Evolutionary conservation across 2,888 invertebrate genomes (phyloP).

Genomic region (Protophormia terraenovae): DNA sequence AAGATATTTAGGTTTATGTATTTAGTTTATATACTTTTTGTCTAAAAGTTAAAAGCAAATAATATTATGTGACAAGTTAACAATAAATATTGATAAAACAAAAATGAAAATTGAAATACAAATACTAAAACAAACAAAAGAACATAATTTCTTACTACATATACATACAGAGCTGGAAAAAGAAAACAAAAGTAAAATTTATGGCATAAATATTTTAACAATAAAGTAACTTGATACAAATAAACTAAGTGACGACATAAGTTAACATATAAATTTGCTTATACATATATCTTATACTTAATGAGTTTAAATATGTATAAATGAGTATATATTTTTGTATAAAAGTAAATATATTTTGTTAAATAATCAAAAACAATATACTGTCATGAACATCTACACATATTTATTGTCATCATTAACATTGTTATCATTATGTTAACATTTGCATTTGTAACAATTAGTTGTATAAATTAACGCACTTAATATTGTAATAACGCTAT

Average conservation of each 20-base stretch:
- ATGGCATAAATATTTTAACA: slow-evolving; percentile 55
- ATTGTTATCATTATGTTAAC: slow-evolving; percentile 11
- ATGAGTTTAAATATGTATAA: slow-evolving; percentile 13
- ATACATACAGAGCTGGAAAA: background rate
- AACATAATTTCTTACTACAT: slow-evolving; percentile 21
- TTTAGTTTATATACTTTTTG: slow-evolving; percentile 39
- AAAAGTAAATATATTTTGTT: background rate
- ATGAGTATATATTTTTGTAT: background rate
- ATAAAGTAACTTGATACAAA: slow-evolving; percentile 44
- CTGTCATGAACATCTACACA: slow-evolving; percentile 7
- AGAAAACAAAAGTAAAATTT: slow-evolving; percentile 35
- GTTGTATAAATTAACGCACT: slow-evolving; percentile 50
- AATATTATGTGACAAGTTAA: slow-evolving; percentile 62
- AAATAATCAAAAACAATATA: slow-evolving; percentile 10
- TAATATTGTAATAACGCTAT: slow-evolving; percentile 41
- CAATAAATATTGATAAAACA: slow-evolving; percentile 66
- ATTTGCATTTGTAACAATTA: slow-evolving; percentile 61
- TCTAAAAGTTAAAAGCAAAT: slow-evolving; percentile 47
- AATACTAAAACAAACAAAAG: slow-evolving; percentile 21
- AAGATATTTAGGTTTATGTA: no score
- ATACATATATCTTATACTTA: background rate
- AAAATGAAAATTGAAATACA: slow-evolving; percentile 50
- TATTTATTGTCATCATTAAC: background rate
- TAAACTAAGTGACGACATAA: background rate
- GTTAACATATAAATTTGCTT: background rate